These are phyloP conservation scores for Aleiodes alternator DNA, from an alignment of 2,888 invertebrate species.

Conservation along the genomic window DNA sequence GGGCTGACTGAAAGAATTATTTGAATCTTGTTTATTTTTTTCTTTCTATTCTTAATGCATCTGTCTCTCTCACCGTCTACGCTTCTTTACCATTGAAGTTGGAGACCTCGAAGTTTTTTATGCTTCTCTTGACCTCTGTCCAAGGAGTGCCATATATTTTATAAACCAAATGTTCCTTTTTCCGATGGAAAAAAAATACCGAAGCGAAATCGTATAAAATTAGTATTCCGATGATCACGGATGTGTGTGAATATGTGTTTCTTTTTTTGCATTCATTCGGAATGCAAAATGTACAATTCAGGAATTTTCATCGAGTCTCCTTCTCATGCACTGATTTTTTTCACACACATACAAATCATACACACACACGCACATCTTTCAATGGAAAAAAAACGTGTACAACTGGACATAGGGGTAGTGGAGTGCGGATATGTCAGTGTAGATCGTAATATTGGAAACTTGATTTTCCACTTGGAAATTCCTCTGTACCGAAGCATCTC, in stretches of 20 bases:
- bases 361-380: slow-evolving; percentile 3
- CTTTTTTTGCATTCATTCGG: slow-evolving; percentile 6
- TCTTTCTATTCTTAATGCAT: slow-evolving; percentile 20
- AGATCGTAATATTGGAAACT: slow-evolving; percentile 52
- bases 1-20: slow-evolving; percentile 8
- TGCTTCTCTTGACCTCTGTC: slow-evolving; percentile 40
- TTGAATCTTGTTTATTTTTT: slow-evolving; percentile 17
- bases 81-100: slow-evolving; percentile 18
- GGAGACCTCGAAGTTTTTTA: slow-evolving; percentile 25
- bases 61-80: not conserved
- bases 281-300: slow-evolving; percentile 21
- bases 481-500: slow-evolving; percentile 37
- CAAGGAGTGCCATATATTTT: slow-evolving; percentile 42
- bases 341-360: too few relatives aligned
- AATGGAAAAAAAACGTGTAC: slow-evolving; percentile 3
- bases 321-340: slow-evolving; percentile 13
- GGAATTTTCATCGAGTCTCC: not conserved
- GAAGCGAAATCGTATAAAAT: slow-evolving; percentile 40
- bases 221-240: slow-evolving; percentile 39
- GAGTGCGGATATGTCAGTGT: slow-evolving; percentile 24
- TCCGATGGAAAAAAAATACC: slow-evolving; percentile 19
- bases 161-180: slow-evolving; percentile 29
- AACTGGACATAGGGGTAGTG: not conserved
- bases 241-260: slow-evolving; percentile 32
- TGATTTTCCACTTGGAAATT: slow-evolving; percentile 54